Base-by-base conservation (phyloP, 1,140 invertebrate genomes). In the Anoplolepis gracilipes region DNA sequence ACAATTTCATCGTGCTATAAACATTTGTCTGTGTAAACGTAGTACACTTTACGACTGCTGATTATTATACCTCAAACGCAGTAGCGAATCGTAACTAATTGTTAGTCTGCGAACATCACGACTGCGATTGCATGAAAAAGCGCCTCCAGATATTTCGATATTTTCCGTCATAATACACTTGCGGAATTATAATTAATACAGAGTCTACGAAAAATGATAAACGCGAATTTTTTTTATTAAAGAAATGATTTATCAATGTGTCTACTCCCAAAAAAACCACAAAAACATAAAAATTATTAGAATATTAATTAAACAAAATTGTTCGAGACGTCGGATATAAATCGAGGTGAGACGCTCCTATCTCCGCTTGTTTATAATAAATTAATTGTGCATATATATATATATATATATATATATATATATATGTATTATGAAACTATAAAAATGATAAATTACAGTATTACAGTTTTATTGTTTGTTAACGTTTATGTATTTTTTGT, bases 111-210 rank as follows among this genome's bases (percentile, higher is more conserved):
- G 42, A 46, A 81, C 70, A 70, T 13, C 46, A 36, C 30, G 42
- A 70, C 62, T 25, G 39, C 19, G 72, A 13, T 39, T 55, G 84
- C 76, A 85, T 77, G 57, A 86, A 77, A 65, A 89, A 65, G 65
- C 72, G 53, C 65, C 8, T 36, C n/a, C 16, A 8, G 46, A 61
- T 67, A 72, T 59, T 64, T 73, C 42, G 57, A 89, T 85, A 64
- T n/a, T 53, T 86, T 59, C 77, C 87, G 61, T 88, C 64, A 28
- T 42, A 46, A 28, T 72, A 72, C 59, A 73, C 28, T 49, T 22
- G 49, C 2, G 62, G 87, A 89, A 89, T 88, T 28, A 46, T 59
- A 77, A 88, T 89, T 61, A 82, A 86, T 42, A 11, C 49, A 28
- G 22, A 65, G 42, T 42, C 2, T 33, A 3, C 11, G 62, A 62